Base-by-base conservation (phyloP, 2,888 invertebrate species). In the Rhingia campestris region DNA sequence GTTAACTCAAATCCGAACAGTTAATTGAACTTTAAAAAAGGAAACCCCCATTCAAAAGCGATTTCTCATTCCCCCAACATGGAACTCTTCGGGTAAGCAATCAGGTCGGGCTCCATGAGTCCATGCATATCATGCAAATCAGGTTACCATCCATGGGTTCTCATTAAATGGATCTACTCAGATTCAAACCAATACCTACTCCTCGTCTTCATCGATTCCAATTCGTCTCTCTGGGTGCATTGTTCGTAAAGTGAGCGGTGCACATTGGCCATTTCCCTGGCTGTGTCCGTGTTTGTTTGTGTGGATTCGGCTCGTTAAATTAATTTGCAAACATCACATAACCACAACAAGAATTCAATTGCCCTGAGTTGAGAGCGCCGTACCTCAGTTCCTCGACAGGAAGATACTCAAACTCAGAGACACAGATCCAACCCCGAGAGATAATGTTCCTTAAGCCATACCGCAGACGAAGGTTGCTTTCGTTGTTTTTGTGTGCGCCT, bases 271-370 rank as follows among this genome's bases (percentile, higher is more conserved):
- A 35, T 37, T 45, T 59, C 22, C 6, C 49, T 37, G 5, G 4
- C 22, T 22, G 30, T 14, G 41, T 59, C 54, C 30, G 6, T 35
- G 45, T 72, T 37, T 41, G 53, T 45, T 75, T 75, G 69, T 75
- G 75, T 75, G 81, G 51, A 70, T 70, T 81, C 41, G 58, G 66
- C 66, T 77, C 81, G 77, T 82, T 82, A 77, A 82, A 82, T 82
- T 77, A 82, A 82, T 82, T 82, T 82, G 77, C 56, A 82, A 54
- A 54, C 54, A 54, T 14, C 37, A 39, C 56, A 33, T 41, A 9
- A 9, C 41, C 10, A 12, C 54, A 12, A 14, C 33, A 54, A 35
- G 33, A 14, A 56, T 56, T 56, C 37, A 22, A 64, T 73, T 63
- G 37, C 76, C 39, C 67, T 51, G 53, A 61, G 69, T 63, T 61